These are phyloP conservation scores for Syngnathoides biaculeatus DNA, from an alignment of 2,113 vertebrate genomes.

Conservation along the genomic window DNA sequence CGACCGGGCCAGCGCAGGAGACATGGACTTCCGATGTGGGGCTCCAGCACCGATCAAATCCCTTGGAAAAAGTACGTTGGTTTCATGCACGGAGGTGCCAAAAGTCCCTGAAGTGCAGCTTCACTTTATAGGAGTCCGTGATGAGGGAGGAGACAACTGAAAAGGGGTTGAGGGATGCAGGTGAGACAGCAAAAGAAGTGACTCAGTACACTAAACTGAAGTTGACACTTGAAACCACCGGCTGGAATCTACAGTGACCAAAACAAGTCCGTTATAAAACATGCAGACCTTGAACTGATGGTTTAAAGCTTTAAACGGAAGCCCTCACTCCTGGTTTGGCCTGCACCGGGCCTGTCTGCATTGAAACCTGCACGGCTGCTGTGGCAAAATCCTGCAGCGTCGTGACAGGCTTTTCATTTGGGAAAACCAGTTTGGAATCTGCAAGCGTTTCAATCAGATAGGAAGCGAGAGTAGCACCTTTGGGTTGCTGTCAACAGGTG, in stretches of 20 bases:
- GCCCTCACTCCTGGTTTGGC: constrained; percentile 3
- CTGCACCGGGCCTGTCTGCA: constrained; percentile 23
- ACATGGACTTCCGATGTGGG: constrained; percentile 48
- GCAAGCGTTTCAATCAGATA: constrained; percentile 34
- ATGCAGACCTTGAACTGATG: constrained; percentile 38
- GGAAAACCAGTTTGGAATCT: constrained; percentile 54
- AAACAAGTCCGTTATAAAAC: background rate
- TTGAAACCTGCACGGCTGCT: constrained; percentile 60
- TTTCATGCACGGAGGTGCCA: background rate
- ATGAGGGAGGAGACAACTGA: constrained; percentile 53
- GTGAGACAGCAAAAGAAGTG: constrained; percentile 29
- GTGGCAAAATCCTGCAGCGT: constrained; percentile 43
- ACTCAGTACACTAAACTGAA: no score
- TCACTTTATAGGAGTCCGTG: constrained; percentile 45
- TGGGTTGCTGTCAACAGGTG: background rate
- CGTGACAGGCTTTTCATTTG: constrained; percentile 34
- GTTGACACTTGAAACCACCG: no score
- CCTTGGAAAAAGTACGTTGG: background rate
- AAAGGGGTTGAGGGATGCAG: constrained; percentile 6
- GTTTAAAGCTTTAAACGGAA: constrained; percentile 22
- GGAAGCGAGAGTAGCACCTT: background rate
- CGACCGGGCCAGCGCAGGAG: constrained; percentile 64
- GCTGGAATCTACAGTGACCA: background rate
- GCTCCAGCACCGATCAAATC: constrained; percentile 20
- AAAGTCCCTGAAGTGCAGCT: constrained; percentile 33